Conservation (phyloP, 1,140 invertebrate species). For the Pseudomyrmex flavicornis region DNA sequence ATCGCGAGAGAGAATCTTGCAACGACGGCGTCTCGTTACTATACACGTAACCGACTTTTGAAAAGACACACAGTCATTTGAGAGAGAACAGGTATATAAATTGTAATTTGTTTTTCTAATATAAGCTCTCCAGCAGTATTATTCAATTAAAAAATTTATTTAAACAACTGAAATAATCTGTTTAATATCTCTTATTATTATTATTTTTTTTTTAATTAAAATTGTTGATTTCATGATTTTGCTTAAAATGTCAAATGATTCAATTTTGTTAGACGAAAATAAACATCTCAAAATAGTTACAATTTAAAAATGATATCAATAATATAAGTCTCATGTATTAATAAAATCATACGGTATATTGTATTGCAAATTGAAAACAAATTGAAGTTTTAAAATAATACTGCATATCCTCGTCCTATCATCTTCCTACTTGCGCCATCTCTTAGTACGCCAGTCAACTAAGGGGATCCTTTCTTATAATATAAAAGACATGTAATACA, state of each 20-base stretch:
- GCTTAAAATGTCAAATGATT: too few relatives aligned
- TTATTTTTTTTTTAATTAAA: too few relatives aligned
- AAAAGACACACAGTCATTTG: not conserved
- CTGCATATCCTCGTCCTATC: slow-evolving; percentile 15
- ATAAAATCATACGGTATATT: not conserved
- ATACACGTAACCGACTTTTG: not conserved
- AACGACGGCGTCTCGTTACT: slow-evolving; percentile 3
- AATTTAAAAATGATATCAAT: not conserved
- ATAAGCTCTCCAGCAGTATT: too few relatives aligned
- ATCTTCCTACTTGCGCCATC: slow-evolving; percentile 73
- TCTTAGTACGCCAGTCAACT: slow-evolving; percentile 64
- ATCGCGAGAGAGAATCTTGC: slow-evolving; percentile 9
- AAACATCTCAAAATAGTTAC: not conserved
- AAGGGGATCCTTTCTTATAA: slow-evolving; percentile 42
- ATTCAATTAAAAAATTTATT: too few relatives aligned
- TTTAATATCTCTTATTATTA: too few relatives aligned
- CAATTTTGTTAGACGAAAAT: too few relatives aligned
- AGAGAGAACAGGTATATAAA: not conserved
- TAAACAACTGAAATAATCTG: too few relatives aligned
- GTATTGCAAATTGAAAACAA: not conserved
- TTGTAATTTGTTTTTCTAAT: not conserved
- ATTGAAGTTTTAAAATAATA: not conserved
- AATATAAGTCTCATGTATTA: not conserved
- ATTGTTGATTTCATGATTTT: too few relatives aligned
- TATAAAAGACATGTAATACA: slow-evolving; percentile 12